These are phyloP conservation scores for Aphidius ervi DNA, from an alignment of 1,140 invertebrate genomes.

Conservation along the genomic window DNA sequence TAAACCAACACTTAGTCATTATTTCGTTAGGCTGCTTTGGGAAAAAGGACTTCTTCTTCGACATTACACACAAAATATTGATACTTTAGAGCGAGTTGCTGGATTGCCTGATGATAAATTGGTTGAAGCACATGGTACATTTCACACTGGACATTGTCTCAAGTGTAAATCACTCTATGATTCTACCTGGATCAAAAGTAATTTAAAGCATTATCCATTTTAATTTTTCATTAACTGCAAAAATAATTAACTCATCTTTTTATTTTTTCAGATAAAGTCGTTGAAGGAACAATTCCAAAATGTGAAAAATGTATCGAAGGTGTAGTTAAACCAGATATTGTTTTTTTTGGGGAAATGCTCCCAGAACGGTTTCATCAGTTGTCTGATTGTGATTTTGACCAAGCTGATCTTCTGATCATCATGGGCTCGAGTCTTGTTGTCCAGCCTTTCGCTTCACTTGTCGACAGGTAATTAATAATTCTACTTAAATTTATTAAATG, in stretches of 20 bases:
- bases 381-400: slow-evolving; percentile 69
- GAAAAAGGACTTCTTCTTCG: slow-evolving; percentile 76
- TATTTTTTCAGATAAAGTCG: slow-evolving; percentile 63
- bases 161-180: slow-evolving; percentile 70
- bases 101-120: slow-evolving; percentile 82
- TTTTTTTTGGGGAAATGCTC: slow-evolving; percentile 90
- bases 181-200: slow-evolving; percentile 80
- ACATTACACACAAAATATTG: slow-evolving; percentile 93
- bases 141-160: slow-evolving; percentile 83
- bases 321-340: slow-evolving; percentile 89
- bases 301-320: slow-evolving; percentile 69
- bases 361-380: slow-evolving; percentile 70
- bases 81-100: slow-evolving; percentile 83
- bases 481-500: no score
- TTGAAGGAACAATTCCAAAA: slow-evolving; percentile 67
- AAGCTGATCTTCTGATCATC: slow-evolving; percentile 90
- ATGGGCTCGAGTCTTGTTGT: slow-evolving; percentile 94
- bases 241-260: slow-evolving; percentile 1
- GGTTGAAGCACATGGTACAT: slow-evolving; percentile 92
- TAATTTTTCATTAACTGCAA: not conserved
- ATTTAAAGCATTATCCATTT: not conserved
- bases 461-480: slow-evolving; percentile 63
- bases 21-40: slow-evolving; percentile 75
- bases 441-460: slow-evolving; percentile 90
- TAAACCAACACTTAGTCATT: slow-evolving; percentile 78